These are phyloP conservation scores for Hypocryptadius cinnamomeus DNA, from an alignment of 2,113 vertebrate genomes.

Conservation along the genomic window DNA sequence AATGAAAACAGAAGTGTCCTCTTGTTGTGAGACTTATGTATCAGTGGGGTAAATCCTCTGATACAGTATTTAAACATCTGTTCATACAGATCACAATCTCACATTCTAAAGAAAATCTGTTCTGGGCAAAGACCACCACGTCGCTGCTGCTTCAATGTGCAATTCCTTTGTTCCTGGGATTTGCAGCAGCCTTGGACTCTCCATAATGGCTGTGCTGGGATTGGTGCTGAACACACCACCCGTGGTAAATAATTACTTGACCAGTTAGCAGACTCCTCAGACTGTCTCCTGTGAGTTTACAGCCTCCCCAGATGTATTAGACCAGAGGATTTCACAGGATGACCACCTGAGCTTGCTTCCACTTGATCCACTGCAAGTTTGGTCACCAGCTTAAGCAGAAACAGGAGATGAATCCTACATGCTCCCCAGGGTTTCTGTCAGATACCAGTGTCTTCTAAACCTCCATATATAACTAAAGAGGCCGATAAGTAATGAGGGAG, in stretches of 20 bases:
- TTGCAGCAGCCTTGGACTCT: background rate
- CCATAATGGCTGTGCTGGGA: background rate
- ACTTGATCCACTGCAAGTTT: background rate
- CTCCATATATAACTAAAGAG: background rate
- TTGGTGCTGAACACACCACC: accelerated
- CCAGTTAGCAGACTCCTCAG: background rate
- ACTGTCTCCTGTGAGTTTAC: background rate
- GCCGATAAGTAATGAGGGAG: background rate
- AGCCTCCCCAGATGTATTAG: background rate
- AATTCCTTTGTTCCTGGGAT: background rate
- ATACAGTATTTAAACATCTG: background rate
- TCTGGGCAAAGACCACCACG: accelerated
- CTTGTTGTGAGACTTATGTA: background rate
- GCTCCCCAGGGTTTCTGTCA: background rate
- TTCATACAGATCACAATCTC: background rate
- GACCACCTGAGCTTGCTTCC: background rate
- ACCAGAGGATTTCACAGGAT: background rate
- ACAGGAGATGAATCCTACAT: background rate
- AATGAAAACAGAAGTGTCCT: background rate
- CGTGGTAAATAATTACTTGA: background rate
- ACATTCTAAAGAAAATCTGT: background rate
- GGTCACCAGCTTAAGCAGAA: background rate
- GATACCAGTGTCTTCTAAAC: background rate
- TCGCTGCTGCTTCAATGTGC: accelerated
- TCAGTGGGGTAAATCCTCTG: background rate